These are phyloP conservation scores for Venusia cambrica DNA, from an alignment of 2,888 invertebrate genomes.

Conservation along the genomic window DNA sequence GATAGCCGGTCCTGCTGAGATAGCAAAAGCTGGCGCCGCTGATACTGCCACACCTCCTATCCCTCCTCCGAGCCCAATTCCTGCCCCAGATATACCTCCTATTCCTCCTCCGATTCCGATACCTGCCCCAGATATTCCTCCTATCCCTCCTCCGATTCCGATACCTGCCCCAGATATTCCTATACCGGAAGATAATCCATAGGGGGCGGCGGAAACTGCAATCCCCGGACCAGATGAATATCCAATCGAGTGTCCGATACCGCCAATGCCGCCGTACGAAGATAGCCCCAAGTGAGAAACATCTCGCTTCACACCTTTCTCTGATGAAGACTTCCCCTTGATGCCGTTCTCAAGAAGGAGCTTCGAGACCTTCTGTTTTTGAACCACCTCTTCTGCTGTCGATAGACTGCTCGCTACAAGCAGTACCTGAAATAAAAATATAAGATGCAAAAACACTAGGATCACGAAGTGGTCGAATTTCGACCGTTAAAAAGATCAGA, in stretches of 20 bases:
- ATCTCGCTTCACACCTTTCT: slow-evolving; percentile 62
- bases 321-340: slow-evolving; percentile 49
- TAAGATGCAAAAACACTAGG: too few species aligned
- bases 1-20: slow-evolving; percentile 18
- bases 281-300: slow-evolving; percentile 30
- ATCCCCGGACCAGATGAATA: slow-evolving; percentile 12
- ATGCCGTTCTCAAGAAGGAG: slow-evolving; percentile 58
- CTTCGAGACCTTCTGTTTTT: slow-evolving; percentile 56
- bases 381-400: slow-evolving; percentile 50
- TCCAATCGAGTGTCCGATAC: slow-evolving; percentile 6
- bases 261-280: slow-evolving; percentile 13
- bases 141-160: slow-evolving; percentile 2
- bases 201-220: slow-evolving; percentile 1
- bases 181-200: slow-evolving; percentile 9
- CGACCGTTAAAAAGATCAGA: too few species aligned
- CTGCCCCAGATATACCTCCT: slow-evolving; percentile 7
- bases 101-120: slow-evolving; percentile 1
- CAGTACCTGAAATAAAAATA: slow-evolving; percentile 54
- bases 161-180: slow-evolving; percentile 6
- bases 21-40: slow-evolving; percentile 27
- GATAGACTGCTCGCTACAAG: slow-evolving; percentile 60
- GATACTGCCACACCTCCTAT: slow-evolving; percentile 13
- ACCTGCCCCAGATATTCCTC: slow-evolving; percentile 5
- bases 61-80: slow-evolving; percentile 2
- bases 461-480: too few species aligned